These are phyloP conservation scores for Tetanocera ferruginea DNA, from an alignment of 2,888 invertebrate species.

Conservation along the genomic window DNA sequence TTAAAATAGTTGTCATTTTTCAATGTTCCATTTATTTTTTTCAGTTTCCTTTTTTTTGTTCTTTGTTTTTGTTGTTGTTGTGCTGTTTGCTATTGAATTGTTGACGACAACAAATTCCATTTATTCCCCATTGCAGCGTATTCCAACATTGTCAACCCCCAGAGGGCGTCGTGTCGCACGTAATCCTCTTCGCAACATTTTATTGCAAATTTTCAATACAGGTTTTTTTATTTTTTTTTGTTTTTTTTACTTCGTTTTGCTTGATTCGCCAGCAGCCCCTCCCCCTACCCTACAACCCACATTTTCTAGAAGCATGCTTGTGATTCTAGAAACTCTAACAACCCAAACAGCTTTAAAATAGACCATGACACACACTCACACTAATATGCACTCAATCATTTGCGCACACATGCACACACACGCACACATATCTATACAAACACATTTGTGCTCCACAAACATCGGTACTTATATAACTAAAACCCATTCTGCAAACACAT, in stretches of 20 bases:
- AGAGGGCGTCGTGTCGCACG: slow-evolving; percentile 15
- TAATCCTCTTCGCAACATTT: slow-evolving; percentile 37
- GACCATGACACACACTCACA: slow-evolving; percentile 34
- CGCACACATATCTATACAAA: slow-evolving; percentile 20
- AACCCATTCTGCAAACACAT: slow-evolving; percentile 61
- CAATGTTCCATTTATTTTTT: neutral
- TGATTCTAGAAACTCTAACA: slow-evolving; percentile 7
- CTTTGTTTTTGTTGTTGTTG: neutral
- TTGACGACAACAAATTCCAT: slow-evolving; percentile 23
- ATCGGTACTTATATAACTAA: slow-evolving; percentile 38
- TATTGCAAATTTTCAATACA: slow-evolving; percentile 11
- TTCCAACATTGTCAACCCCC: slow-evolving; percentile 4
- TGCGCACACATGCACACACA: slow-evolving; percentile 12
- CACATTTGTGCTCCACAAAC: slow-evolving; percentile 9
- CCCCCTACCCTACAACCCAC: neutral
- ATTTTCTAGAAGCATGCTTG: neutral
- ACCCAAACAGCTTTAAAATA: slow-evolving; percentile 32
- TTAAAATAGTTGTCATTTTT: slow-evolving; percentile 10
- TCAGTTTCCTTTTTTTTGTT: neutral
- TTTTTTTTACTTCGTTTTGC: neutral
- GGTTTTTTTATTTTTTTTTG: neutral
- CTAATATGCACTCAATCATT: slow-evolving; percentile 12
- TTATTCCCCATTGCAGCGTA: slow-evolving; percentile 15
- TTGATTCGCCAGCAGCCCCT: neutral
- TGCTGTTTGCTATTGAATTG: neutral